phyloP scores from a whole-genome alignment of 2,888 invertebrate genomes.

The Choreutis nemorana region DNA sequence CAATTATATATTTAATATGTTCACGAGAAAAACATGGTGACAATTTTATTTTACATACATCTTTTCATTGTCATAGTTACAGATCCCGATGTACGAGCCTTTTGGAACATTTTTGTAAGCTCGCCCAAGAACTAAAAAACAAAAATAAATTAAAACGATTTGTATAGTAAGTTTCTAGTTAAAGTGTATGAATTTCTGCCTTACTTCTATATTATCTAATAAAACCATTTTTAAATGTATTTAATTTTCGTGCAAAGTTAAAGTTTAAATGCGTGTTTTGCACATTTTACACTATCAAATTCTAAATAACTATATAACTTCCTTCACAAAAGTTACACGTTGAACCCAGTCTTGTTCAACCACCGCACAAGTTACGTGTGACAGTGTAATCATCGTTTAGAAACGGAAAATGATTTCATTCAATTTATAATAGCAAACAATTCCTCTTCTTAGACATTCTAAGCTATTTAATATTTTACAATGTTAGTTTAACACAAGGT shows the following conservation, averaged over 20 bases:
- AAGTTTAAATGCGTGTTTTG: not conserved
- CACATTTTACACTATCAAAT: not conserved
- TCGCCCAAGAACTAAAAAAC: slow-evolving; percentile 81
- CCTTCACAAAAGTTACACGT: slow-evolving; percentile 17
- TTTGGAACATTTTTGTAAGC: slow-evolving; percentile 86
- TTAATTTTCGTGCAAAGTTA: not conserved
- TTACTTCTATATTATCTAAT: slow-evolving; percentile 72
- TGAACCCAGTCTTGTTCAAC: slow-evolving; percentile 9
- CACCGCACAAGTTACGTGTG: not conserved
- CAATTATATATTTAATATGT: slow-evolving; percentile 10
- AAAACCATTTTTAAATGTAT: slow-evolving; percentile 63
- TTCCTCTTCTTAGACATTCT: too few relatives aligned
- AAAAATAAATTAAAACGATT: slow-evolving; percentile 9
- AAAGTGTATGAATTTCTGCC: slow-evolving; percentile 5
- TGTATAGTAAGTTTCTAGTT: slow-evolving; percentile 1
- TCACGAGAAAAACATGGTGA: too few relatives aligned
- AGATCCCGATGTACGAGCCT: slow-evolving; percentile 79
- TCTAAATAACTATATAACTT: not conserved
- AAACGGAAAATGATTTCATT: too few relatives aligned
- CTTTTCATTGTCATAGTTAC: slow-evolving; percentile 92
- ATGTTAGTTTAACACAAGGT: too few relatives aligned
- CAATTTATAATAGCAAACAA: too few relatives aligned
- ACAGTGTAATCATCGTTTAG: not conserved
- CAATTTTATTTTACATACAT: slow-evolving; percentile 83
- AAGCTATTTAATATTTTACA: too few relatives aligned